Conservation (phyloP, 1,140 invertebrate species). For the Solenopsis invicta region DNA sequence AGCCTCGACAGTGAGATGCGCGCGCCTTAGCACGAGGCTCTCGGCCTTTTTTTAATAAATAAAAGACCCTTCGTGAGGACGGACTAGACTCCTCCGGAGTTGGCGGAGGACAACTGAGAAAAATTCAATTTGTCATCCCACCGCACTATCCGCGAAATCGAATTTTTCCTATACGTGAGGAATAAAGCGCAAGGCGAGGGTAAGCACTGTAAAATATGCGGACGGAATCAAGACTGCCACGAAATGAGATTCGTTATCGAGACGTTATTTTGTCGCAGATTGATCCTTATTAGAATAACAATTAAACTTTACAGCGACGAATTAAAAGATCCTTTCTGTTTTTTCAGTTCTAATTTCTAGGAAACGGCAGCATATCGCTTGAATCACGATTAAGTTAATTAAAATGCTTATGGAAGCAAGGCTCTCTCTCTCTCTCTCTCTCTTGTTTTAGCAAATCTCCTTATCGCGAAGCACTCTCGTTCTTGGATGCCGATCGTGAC, state of each 20-base stretch:
- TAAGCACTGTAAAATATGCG: neutral
- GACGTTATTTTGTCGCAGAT: too few species aligned
- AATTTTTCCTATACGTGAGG: slow-evolving; percentile 36
- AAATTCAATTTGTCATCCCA: slow-evolving; percentile 68
- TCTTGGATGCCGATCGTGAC: neutral
- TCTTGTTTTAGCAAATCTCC: neutral
- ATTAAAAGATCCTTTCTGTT: neutral
- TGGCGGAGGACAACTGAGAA: slow-evolving; percentile 39
- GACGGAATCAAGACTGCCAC: neutral
- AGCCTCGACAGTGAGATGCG: slow-evolving; percentile 14
- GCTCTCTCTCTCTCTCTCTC: neutral
- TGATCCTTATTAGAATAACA: neutral
- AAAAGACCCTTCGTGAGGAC: slow-evolving; percentile 55
- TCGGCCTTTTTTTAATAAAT: slow-evolving; percentile 68
- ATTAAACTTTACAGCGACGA: neutral
- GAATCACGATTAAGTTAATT: neutral
- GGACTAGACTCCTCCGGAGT: neutral
- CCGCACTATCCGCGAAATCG: slow-evolving; percentile 53
- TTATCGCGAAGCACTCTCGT: neutral
- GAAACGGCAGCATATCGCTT: neutral
- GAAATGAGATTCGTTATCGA: slow-evolving; percentile 23
- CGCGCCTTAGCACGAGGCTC: neutral
- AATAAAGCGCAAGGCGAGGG: slow-evolving; percentile 14
- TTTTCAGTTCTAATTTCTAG: neutral
- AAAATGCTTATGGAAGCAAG: neutral